Conservation (phyloP, 2,113 vertebrate genomes). For the Nibea coibor region DNA sequence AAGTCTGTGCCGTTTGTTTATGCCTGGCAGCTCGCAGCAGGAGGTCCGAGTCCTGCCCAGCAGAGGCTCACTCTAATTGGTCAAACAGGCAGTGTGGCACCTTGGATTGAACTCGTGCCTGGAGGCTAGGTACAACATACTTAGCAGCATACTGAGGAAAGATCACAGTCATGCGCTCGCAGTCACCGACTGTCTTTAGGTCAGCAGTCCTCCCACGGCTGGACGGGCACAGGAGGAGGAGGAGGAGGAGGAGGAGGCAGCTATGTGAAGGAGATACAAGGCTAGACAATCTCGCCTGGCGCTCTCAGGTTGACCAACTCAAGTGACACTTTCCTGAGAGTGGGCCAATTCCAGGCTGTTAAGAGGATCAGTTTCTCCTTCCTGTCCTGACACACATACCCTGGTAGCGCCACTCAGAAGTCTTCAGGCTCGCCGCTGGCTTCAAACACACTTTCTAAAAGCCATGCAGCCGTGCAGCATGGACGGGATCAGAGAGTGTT, state of each 20-base stretch:
- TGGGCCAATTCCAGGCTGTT: constrained; percentile 72
- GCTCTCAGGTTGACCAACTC: constrained; percentile 74
- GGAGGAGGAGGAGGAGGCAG: not conserved
- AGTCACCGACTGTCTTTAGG: constrained; percentile 43
- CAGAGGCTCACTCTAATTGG: constrained; percentile 67
- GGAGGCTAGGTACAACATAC: constrained; percentile 56
- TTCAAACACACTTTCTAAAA: constrained; percentile 34
- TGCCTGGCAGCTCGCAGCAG: constrained; percentile 68
- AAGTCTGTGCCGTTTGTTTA: constrained; percentile 62
- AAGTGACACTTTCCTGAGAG: constrained; percentile 76
- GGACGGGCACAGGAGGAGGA: not conserved
- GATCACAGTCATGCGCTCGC: constrained; percentile 46
- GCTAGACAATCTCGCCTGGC: constrained; percentile 59
- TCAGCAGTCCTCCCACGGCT: constrained; percentile 37
- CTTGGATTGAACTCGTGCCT: constrained; percentile 56
- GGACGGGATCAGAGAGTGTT: constrained; percentile 55
- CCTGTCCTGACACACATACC: constrained; percentile 73
- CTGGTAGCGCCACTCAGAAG: constrained; percentile 45
- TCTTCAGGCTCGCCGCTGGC: constrained; percentile 43
- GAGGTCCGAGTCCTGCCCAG: constrained; percentile 57
- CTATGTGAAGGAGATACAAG: constrained; percentile 51
- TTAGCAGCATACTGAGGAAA: constrained; percentile 51
- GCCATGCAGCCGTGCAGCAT: constrained; percentile 27
- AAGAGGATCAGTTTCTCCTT: constrained; percentile 79
- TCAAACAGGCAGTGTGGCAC: constrained; percentile 67